phyloP scores from a whole-genome alignment of 1,140 invertebrate genomes.

The Hyles euphorbiae region DNA sequence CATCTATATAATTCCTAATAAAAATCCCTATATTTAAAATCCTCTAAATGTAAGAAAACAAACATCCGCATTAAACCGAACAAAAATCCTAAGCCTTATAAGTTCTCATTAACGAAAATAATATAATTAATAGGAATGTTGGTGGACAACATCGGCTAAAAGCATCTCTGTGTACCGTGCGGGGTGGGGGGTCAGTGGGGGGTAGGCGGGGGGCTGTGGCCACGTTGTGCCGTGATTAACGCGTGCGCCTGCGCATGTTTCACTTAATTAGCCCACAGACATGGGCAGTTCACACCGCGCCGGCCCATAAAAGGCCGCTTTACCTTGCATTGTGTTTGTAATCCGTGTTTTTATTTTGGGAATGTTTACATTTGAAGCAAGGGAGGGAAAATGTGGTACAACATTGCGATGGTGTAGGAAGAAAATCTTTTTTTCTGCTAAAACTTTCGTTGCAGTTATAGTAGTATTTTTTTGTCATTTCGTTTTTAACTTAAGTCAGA shows the following conservation, averaged over 20 bases:
- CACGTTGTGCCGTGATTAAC: constrained; percentile 55
- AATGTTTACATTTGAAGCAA: too few relatives aligned
- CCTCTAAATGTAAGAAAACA: constrained; percentile 8
- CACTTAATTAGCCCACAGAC: constrained; percentile 62
- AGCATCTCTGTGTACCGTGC: constrained; percentile 54
- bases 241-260: constrained; percentile 60
- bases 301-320: constrained; percentile 49
- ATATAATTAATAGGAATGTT: constrained; percentile 56
- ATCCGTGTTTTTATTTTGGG: too few relatives aligned
- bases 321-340: too few relatives aligned
- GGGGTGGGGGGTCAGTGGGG: constrained; percentile 31
- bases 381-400: too few relatives aligned
- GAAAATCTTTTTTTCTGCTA: too few relatives aligned
- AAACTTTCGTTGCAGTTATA: too few relatives aligned
- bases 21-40: too few relatives aligned
- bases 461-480: too few relatives aligned
- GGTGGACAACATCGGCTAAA: constrained; percentile 54
- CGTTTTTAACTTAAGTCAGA: too few relatives aligned
- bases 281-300: constrained; percentile 55
- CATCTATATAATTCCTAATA: too few relatives aligned
- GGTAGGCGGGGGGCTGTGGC: constrained; percentile 33
- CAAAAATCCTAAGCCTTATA: constrained; percentile 24
- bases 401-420: too few relatives aligned
- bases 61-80: constrained; percentile 9
- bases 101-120: constrained; percentile 59